Base-by-base conservation (phyloP, 1,140 invertebrate genomes). In the Andrena cerasifolii region DNA sequence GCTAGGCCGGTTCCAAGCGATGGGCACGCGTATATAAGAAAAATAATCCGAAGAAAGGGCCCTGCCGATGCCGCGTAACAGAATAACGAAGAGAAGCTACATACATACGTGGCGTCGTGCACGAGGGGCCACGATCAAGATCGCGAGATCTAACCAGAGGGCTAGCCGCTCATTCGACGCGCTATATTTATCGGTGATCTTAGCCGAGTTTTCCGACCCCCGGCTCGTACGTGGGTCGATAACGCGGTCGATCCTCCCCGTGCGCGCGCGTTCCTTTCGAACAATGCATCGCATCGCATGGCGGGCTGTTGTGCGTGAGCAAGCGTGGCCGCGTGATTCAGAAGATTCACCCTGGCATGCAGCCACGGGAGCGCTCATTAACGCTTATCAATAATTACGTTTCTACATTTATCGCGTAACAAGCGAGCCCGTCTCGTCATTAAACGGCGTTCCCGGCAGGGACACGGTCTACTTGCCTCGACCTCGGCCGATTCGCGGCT, bases 131-230 rank as follows among this genome's bases (percentile, higher is more conserved):
- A 85, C 79, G 88, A 90, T 90, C 89, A 89, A 89, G 89, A 90
- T 89, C 88, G 87, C 78, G 79, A 76, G 82, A 89, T 89, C 79
- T 87, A 81, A 85, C 88, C 72, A 58, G 75, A 83, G 85, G 85
- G 84, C 84, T 85, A 71, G 82, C 84, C 83, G 82, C 83, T 86
- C 83, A 83, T 88, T 87, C 82, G 84, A 87, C 82, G 84, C 80
- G 87, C 73, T 85, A 82, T 80, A 88, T 89, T 90, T 90, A 90
- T 90, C 89, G 89, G 87, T 86, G 88, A 90, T 90, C 89, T 82
- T 88, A 86, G 79, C 80, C 68, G 79, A 87, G 84, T 89, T 91
- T 90, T 90, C 88, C 88, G 86, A 89, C 89, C 85, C 81, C 80
- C 82, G n/a, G 24, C 51, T 43, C 45, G 33, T 36, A 40, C 26